Evolutionary conservation across 2,797 vertebrate species (phyloP).

Genomic region (Pelochelys cantorii): DNA sequence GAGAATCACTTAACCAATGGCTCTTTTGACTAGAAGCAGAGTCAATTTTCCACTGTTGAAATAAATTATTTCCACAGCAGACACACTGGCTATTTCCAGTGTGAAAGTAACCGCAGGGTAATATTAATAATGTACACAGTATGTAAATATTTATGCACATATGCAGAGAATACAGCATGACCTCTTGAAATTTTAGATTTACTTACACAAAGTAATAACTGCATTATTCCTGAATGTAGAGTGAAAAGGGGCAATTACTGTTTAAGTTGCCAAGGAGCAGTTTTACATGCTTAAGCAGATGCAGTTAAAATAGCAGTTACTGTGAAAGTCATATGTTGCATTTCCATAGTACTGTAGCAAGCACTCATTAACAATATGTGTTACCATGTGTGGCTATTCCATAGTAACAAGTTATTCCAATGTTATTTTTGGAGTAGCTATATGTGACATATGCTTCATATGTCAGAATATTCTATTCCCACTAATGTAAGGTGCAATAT

Average conservation of each 20-base stretch:
- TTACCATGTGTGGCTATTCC: not conserved
- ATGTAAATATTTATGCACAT: slow-evolving; percentile 64
- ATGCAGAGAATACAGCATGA: slow-evolving; percentile 18
- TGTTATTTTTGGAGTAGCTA: slow-evolving; percentile 11
- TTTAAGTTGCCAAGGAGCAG: not conserved
- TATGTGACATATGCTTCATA: not conserved
- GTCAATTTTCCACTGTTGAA: slow-evolving; percentile 24
- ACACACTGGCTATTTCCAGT: slow-evolving; percentile 53
- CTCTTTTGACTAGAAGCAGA: slow-evolving; percentile 18
- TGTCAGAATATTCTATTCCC: slow-evolving; percentile 19
- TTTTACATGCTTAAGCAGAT: not conserved
- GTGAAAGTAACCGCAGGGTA: slow-evolving; percentile 54
- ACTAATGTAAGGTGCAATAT: not conserved
- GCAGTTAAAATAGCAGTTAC: not conserved
- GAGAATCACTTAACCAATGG: not conserved
- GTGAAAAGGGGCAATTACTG: not conserved
- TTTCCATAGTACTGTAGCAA: not conserved
- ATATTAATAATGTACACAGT: slow-evolving; percentile 56
- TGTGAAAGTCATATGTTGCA: not conserved
- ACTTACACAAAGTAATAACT: slow-evolving; percentile 32
- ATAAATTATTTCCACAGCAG: slow-evolving; percentile 16
- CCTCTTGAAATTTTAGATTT: slow-evolving; percentile 34
- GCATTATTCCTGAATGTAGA: slow-evolving; percentile 8
- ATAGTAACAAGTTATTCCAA: not conserved
- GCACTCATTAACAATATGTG: not conserved